Percentiles rank a stretch among this genome's conserved stretches.
Evolutionary conservation across 1,140 invertebrate genomes (phyloP).

Genomic region (Drepana arcuata): DNA sequence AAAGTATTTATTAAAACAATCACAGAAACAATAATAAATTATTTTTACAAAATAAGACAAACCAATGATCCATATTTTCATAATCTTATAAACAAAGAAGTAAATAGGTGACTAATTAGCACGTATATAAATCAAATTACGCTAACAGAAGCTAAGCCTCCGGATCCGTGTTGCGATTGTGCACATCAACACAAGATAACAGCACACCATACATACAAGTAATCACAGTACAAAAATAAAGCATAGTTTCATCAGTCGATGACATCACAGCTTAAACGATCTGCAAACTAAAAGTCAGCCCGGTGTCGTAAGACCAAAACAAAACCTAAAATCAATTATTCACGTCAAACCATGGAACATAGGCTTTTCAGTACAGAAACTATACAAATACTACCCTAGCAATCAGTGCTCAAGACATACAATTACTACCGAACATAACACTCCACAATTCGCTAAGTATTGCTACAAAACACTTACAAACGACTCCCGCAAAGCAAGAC

Average conservation of each 20-base stretch:
- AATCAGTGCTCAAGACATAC: no score
- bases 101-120: constrained; percentile 6
- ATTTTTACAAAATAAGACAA: constrained; percentile 28
- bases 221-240: constrained; percentile 69
- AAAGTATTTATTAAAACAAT: constrained; percentile 47
- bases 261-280: constrained; percentile 60
- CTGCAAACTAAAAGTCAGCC: no score
- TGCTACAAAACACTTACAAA: no score
- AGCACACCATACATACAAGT: constrained; percentile 53
- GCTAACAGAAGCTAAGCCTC: constrained; percentile 26
- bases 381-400: constrained; percentile 2
- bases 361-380: constrained; percentile 7
- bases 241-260: constrained; percentile 59
- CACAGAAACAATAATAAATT: constrained; percentile 52
- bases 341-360: constrained; percentile 3
- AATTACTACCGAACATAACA: no score
- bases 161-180: constrained; percentile 16
- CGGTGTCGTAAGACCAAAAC: no score
- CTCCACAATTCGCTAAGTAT: no score
- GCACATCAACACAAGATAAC: constrained; percentile 31
- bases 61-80: constrained; percentile 8
- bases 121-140: constrained; percentile 15
- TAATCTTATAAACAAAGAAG: constrained; percentile 15
- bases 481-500: no score
- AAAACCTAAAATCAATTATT: constrained; percentile 14